Evolutionary conservation across 2,888 invertebrate species (phyloP).

Genomic region (Macrosoma leucophasiata): DNA sequence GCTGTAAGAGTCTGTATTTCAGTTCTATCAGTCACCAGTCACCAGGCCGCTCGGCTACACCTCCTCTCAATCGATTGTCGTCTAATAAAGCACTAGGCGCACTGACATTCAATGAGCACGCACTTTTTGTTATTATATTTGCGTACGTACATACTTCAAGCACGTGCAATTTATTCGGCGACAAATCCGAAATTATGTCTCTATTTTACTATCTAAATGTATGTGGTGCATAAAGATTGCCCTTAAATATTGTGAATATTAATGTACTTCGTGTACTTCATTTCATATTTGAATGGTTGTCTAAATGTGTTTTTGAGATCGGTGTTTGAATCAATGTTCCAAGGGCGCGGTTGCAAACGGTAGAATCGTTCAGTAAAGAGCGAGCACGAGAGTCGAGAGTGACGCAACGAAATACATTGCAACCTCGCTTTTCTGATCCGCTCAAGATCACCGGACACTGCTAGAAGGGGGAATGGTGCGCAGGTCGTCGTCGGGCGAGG

Average conservation of each 20-base stretch:
- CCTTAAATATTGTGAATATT: constrained; percentile 51
- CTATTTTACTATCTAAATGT: constrained; percentile 54
- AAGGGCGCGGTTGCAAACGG: constrained; percentile 51
- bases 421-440: constrained; percentile 54
- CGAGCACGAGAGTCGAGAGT: constrained; percentile 2
- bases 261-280: constrained; percentile 52
- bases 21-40: constrained; percentile 36
- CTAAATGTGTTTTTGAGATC: constrained; percentile 48
- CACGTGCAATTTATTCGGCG: constrained; percentile 29
- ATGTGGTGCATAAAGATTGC: constrained; percentile 48
- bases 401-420: constrained; percentile 28
- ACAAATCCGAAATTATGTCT: constrained; percentile 44
- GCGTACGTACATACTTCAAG: constrained; percentile 8
- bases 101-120: no score
- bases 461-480: constrained; percentile 61
- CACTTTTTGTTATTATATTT: not conserved
- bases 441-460: constrained; percentile 47
- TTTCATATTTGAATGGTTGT: constrained; percentile 51
- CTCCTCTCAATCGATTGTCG: constrained; percentile 38
- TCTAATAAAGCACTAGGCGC: no score
- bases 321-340: constrained; percentile 38
- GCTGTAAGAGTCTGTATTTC: constrained; percentile 39
- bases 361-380: constrained; percentile 5
- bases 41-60: constrained; percentile 43
- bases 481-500: constrained; percentile 53